A percentile compares a stretch with the other conserved stretches of the same genome.
These are phyloP conservation scores for Dunckerocampus dactyliophorus DNA, from an alignment of 2,113 vertebrate species.

Conservation along the genomic window DNA sequence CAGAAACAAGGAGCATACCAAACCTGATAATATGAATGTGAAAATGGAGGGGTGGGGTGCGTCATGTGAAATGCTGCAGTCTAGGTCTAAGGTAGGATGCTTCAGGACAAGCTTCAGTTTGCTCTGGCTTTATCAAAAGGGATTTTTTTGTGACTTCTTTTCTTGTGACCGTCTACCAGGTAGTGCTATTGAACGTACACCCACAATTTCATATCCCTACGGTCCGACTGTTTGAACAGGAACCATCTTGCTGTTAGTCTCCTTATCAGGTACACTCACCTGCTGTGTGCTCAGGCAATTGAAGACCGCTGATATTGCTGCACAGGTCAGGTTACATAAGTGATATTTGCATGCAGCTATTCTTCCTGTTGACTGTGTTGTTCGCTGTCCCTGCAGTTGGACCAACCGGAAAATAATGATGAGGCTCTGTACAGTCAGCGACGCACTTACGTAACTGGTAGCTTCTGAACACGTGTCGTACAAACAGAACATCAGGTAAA, in stretches of 20 bases:
- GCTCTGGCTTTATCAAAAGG: background rate
- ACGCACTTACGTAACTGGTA: background rate
- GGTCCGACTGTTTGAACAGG: slow-evolving; percentile 20
- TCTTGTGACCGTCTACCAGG: too few species aligned
- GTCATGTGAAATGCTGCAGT: background rate
- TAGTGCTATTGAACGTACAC: background rate
- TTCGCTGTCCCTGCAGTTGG: background rate
- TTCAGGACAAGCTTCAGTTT: background rate
- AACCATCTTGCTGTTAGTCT: slow-evolving; percentile 17
- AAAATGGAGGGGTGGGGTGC: too few species aligned
- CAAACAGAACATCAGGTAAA: background rate
- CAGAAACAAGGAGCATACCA: too few species aligned
- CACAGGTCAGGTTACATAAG: slow-evolving; percentile 6
- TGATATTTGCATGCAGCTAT: background rate
- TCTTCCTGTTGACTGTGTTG: background rate
- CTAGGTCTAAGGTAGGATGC: background rate
- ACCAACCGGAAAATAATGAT: background rate
- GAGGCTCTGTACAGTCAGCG: background rate
- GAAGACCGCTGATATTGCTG: slow-evolving; percentile 4
- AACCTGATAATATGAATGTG: too few species aligned
- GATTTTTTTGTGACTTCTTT: background rate
- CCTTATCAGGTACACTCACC: slow-evolving; percentile 31
- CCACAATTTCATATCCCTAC: slow-evolving; percentile 37
- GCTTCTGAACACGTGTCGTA: slow-evolving; percentile 1
- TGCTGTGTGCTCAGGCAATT: background rate